Evolutionary conservation across 2,113 vertebrate species (phyloP), one percentile per base, ranked within the genome.

Genomic region (Pogona vitticeps): DNA sequence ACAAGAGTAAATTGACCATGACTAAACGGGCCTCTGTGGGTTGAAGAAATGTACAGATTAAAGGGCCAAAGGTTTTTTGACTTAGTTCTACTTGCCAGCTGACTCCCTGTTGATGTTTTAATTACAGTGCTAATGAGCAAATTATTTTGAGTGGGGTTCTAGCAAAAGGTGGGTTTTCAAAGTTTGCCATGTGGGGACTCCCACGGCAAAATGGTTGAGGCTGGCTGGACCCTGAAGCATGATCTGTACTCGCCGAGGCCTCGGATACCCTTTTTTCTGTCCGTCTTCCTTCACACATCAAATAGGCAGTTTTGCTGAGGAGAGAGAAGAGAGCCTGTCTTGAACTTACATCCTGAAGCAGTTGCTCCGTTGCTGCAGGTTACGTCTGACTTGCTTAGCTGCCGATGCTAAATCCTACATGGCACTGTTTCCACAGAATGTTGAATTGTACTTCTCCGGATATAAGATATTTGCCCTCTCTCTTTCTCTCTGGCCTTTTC

Each of bases 301-400:
- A 80, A 61, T 79, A 36, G 28, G 58, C 77, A 73, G 28, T 65
- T 73, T 73, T 61, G n/a, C 67, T n/a, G 20, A 73, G 85, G 36
- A 86, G 21, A 52, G 20, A 61, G 23, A 80, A 63, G 10, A 88
- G 18, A 75, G 33, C 10, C 46, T 52, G 77, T 84, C 80, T 84
- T 28, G 28, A 73, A 73, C 12, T 63, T 90, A 28, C 38, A 42
- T 88, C 52, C 63, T 76, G 71, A 82, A 63, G 76, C 38, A 88
- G 0, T 88, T 88, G 85, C 80, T 81, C 84, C 31, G 59, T 15
- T 40, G 76, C 18, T 0, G 0, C 2, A 86, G 0, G 0, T 17
- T 82, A 72, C 73, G 46, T 36, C 33, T 58, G 9, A 1, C 31
- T 83, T 59, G 68, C 52, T 42, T 61, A 59, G 42, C 6, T 42